Base-by-base conservation (phyloP, 1,140 invertebrate species). In the Acromyrmex charruanus region DNA sequence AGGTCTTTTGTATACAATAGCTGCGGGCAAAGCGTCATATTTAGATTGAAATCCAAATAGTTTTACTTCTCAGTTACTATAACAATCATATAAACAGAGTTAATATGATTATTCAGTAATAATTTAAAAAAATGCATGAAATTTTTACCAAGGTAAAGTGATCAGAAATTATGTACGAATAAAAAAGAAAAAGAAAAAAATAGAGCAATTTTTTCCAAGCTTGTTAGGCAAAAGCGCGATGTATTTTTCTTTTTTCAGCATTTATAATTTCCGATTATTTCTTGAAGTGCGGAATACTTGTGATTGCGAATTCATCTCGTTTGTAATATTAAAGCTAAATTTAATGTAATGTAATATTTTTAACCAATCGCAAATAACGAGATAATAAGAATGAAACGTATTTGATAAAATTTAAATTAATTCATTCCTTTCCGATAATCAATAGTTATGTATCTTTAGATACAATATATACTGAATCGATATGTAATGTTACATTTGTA, bases 151-250 rank as follows among this genome's bases (percentile, higher is more conserved):
- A 7, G 39, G 39, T 39, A 74, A 49, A 84, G 80, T 69, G 9
- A 75, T 84, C 16, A 58, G 25, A 61, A 75, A 39, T 84, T 74
- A 75, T 51, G 18, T 74, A 63, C 39, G 28, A 75, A 75, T 74
- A 14, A 35, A 31, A 63, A 61, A 9, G 74, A 51, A 75, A 75
- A 31, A 10, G 71, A 21, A 69, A 82, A 75, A 58, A 68, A 28
- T 84, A 0, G 28, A 84, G 80, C 69, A 75, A 84, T 84, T 84
- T 84, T 14, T 74, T 84, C 39, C 68, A 84, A 84, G 80, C 80
- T 84, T 63, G 31, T 84, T 84, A 84, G 61, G 55, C 68, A 18
- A 49, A 82, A 82, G 80, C 55, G 55, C 55, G 28, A 84, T 58
- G 2, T 35, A 61, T 63, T 28, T 7, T 58, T 7, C 2, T 35